Conservation (phyloP, 2,797 vertebrate genomes). For the Synaphobranchus kaupii region DNA sequence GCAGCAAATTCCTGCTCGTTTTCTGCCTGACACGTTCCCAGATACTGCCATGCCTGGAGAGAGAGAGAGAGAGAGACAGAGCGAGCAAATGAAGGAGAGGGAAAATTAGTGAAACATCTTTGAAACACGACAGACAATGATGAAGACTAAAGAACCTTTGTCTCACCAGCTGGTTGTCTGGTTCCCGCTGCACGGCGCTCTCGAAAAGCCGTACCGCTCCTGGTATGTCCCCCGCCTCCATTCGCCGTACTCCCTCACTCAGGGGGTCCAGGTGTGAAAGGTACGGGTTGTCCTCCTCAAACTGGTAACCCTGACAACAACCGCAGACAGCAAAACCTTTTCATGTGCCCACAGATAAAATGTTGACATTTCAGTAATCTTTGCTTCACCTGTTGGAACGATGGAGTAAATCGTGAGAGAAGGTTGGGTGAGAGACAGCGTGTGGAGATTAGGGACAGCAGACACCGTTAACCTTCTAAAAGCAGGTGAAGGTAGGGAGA, state of each 20-base stretch:
- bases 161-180: constrained; percentile 92
- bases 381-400: not conserved
- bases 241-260: constrained; percentile 86
- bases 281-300: constrained; percentile 94
- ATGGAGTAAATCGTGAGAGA: not conserved
- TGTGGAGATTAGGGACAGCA: not conserved
- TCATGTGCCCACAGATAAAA: not conserved
- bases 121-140: not conserved
- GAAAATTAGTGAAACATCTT: not conserved
- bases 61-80: not conserved
- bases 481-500: not conserved
- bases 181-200: constrained; percentile 89
- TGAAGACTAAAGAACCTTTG: not conserved
- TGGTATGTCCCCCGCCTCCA: constrained; percentile 91
- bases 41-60: constrained; percentile 93
- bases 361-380: not conserved
- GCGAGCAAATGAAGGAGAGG: not conserved
- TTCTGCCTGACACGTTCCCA: constrained; percentile 97
- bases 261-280: constrained; percentile 87
- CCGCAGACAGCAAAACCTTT: not conserved
- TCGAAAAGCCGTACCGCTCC: constrained; percentile 96
- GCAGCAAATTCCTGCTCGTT: constrained; percentile 96
- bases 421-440: not conserved
- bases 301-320: constrained; percentile 86
- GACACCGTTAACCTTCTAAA: not conserved